Evolutionary conservation across 2,888 invertebrate species (phyloP), one percentile per base, ranked within the genome.

Genomic region (Oegoconia quadripuncta): DNA sequence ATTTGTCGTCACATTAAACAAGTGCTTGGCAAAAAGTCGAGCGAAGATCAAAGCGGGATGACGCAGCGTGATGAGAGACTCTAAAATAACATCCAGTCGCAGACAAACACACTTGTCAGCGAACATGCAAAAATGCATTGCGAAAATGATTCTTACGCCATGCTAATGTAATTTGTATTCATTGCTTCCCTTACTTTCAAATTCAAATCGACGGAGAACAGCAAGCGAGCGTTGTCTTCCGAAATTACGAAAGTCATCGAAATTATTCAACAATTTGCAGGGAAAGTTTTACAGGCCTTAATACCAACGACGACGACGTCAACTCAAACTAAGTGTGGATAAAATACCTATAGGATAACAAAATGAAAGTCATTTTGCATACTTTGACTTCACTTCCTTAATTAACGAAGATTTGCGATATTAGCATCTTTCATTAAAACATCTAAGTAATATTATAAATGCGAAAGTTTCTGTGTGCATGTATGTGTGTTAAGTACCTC

Each of bases 1-100:
- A 83, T 86, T 83, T 84, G 86, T 86, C 86, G 76, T 82, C 83
- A 68, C 82, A 82, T 83, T 79, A 84, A 80, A 77, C 76, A 64
- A 81, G 77, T 73, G 72, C 72, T 72, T 55, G 50, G 71, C 83
- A 82, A 84, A 86, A 86, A 81, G 82, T 74, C 62, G 68, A 68
- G 63, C 9, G 57, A 66, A 79, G 74, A 83, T 87, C 86, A 87
- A 87, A 87, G 67, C 42, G 17, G 72, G 64, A 62, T 82, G 81
- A 80, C 77, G 78, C 61, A 74, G 64, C 64, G 51, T 53, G 57
- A 56, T 59, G 55, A 54, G 64, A n/a, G n/a, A n/a, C n/a, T 64
- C 79, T 79, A 77, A 74, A 84, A 83, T 82, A 82, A 78, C 78
- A 74, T 65, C 66, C 66, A 64, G 51, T 59, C 58, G 56, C 34